These are phyloP conservation scores for Carpatolechia fugitivella DNA, from an alignment of 2,888 invertebrate genomes.

Conservation along the genomic window DNA sequence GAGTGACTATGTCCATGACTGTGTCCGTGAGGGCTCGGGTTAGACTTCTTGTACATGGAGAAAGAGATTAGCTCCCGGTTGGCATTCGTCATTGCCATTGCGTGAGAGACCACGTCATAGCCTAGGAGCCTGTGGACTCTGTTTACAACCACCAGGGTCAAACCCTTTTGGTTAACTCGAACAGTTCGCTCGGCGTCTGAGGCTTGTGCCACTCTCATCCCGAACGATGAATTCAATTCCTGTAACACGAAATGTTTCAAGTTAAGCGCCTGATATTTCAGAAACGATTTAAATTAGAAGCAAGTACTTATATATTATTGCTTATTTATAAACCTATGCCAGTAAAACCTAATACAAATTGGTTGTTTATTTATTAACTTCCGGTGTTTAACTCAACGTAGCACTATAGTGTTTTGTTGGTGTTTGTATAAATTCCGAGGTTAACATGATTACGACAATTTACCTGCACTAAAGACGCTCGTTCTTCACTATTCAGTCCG, in stretches of 20 bases:
- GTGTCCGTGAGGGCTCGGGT: slow-evolving; percentile 42
- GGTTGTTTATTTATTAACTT: neutral
- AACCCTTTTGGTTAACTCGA: slow-evolving; percentile 61
- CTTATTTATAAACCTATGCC: no score
- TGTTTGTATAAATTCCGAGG: no score
- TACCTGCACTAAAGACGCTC: slow-evolving; percentile 30
- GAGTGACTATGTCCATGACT: slow-evolving; percentile 28
- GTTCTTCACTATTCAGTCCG: slow-evolving; percentile 71
- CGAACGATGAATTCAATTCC: slow-evolving; percentile 67
- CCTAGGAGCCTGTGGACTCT: slow-evolving; percentile 68
- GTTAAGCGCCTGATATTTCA: no score
- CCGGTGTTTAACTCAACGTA: neutral
- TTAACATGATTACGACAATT: no score
- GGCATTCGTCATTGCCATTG: slow-evolving; percentile 74
- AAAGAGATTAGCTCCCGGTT: slow-evolving; percentile 72
- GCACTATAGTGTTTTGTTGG: no score
- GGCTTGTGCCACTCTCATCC: slow-evolving; percentile 50
- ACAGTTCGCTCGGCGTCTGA: slow-evolving; percentile 60
- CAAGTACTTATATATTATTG: no score
- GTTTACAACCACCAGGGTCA: slow-evolving; percentile 69
- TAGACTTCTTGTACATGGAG: slow-evolving; percentile 71
- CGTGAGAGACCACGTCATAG: slow-evolving; percentile 71
- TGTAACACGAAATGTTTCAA: slow-evolving; percentile 37
- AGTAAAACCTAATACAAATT: no score
- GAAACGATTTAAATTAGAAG: no score